phyloP scores from a whole-genome alignment of 2,113 vertebrate genomes.

The Ciconia boyciana region DNA sequence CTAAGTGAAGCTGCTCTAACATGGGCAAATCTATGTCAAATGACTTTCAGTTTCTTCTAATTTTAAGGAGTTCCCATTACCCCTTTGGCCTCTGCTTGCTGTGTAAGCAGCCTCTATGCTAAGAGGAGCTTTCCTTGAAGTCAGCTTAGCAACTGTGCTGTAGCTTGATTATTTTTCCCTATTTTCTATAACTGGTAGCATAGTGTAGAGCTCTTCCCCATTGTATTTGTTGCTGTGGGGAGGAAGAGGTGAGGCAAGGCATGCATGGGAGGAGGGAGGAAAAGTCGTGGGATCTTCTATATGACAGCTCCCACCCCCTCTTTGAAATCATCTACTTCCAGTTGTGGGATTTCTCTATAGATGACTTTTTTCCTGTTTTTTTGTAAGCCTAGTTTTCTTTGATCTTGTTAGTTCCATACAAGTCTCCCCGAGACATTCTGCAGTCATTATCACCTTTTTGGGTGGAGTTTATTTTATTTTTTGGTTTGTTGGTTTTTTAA shows the following conservation, averaged over 20 bases:
- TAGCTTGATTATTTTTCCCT: slow-evolving; percentile 6
- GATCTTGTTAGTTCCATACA: slow-evolving; percentile 68
- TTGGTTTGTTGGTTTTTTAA: slow-evolving; percentile 55
- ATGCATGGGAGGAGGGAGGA: background rate
- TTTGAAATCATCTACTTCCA: slow-evolving; percentile 62
- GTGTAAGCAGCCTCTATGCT: slow-evolving; percentile 45
- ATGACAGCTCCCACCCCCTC: background rate
- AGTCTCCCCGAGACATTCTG: slow-evolving; percentile 83
- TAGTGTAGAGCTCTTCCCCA: background rate
- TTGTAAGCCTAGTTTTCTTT: slow-evolving; percentile 63
- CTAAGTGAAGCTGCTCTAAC: background rate
- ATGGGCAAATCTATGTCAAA: background rate
- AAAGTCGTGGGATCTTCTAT: background rate
- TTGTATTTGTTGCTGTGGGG: background rate
- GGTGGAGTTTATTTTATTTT: slow-evolving; percentile 79
- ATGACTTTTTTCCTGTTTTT: background rate
- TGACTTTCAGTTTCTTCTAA: background rate
- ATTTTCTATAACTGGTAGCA: background rate
- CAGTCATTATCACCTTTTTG: slow-evolving; percentile 85
- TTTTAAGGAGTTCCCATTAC: slow-evolving; percentile 10
- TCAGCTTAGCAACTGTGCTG: slow-evolving; percentile 12
- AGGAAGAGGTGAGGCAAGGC: background rate
- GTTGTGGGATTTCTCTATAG: slow-evolving; percentile 73
- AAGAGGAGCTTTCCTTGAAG: slow-evolving; percentile 30
- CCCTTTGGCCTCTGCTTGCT: slow-evolving; percentile 48